Evolutionary conservation across 2,797 vertebrate species (phyloP).

Genomic region (Xenops minutus): DNA sequence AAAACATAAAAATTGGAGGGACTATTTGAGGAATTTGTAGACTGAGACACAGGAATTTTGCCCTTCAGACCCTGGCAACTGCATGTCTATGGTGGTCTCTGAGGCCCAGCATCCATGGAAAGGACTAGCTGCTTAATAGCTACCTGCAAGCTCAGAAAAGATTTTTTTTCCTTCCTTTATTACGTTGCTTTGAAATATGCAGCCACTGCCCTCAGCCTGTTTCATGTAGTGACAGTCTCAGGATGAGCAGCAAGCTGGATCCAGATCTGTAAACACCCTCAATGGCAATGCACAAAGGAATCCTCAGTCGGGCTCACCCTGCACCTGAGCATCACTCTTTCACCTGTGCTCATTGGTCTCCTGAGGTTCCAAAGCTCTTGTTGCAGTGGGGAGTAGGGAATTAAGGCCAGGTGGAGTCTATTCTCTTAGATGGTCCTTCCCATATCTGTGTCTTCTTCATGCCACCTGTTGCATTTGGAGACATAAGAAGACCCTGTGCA

Average conservation of each 20-base stretch:
- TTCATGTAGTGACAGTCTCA: background rate
- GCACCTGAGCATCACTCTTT: background rate
- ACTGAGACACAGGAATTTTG: slow-evolving; percentile 50
- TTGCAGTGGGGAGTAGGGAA: background rate
- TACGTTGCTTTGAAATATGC: background rate
- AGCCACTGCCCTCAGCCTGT: background rate
- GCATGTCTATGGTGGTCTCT: slow-evolving; percentile 45
- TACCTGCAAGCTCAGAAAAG: slow-evolving; percentile 20
- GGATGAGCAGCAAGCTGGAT: background rate
- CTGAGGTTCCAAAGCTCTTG: background rate
- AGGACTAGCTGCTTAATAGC: background rate
- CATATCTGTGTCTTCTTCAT: background rate
- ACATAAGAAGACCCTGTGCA: background rate
- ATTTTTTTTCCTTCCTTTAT: background rate
- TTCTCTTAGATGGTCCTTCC: background rate
- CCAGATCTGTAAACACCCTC: background rate
- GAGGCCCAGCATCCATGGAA: background rate
- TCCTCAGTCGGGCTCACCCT: background rate
- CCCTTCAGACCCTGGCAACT: slow-evolving; percentile 68
- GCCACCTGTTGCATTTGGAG: background rate
- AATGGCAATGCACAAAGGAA: background rate
- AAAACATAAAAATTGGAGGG: slow-evolving; percentile 70
- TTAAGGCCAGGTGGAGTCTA: background rate
- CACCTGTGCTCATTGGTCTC: background rate
- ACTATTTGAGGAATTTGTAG: slow-evolving; percentile 70